A percentile compares a stretch with the other conserved stretches of the same genome.
phyloP scores from a whole-genome alignment of 2,888 invertebrate genomes.

The Platycheirus albimanus region DNA sequence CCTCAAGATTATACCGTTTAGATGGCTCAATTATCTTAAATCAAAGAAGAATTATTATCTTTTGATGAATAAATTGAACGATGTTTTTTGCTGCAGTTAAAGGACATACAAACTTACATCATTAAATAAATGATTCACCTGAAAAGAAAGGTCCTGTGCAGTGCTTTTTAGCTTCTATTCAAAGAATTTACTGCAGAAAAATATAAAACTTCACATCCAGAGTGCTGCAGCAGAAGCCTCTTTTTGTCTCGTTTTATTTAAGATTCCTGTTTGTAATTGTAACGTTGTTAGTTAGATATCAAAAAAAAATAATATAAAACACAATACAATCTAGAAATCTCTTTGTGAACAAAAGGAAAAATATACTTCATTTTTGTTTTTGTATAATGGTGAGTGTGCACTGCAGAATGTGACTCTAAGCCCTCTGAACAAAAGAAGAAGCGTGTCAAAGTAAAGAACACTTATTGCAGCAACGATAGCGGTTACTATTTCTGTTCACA shows the following conservation, averaged over 20 bases:
- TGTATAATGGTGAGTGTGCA: not conserved
- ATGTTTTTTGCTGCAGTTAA: too few relatives aligned
- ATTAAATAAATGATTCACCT: too few relatives aligned
- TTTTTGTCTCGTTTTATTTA: slow-evolving; percentile 15
- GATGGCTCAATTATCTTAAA: too few relatives aligned
- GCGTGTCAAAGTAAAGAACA: slow-evolving; percentile 46
- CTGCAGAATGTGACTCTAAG: slow-evolving; percentile 10
- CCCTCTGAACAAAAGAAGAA: slow-evolving; percentile 49
- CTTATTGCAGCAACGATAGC: slow-evolving; percentile 18
- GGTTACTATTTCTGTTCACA: slow-evolving; percentile 34
- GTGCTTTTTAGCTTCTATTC: too few relatives aligned
- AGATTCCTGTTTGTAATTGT: not conserved
- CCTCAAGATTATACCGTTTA: too few relatives aligned
- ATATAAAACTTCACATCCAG: too few relatives aligned
- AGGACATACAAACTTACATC: too few relatives aligned
- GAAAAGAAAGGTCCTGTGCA: too few relatives aligned
- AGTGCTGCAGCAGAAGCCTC: slow-evolving; percentile 29
- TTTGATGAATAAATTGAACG: too few relatives aligned
- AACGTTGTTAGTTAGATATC: too few relatives aligned
- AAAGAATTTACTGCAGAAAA: too few relatives aligned
- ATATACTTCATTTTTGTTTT: slow-evolving; percentile 18
- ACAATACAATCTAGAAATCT: slow-evolving; percentile 27
- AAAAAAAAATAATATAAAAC: slow-evolving; percentile 4
- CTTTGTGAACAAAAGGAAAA: slow-evolving; percentile 47
- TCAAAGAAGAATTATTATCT: too few relatives aligned